These are phyloP conservation scores for Apodemus speciosus DNA, from an alignment of 2,113 vertebrate species.

Conservation along the genomic window DNA sequence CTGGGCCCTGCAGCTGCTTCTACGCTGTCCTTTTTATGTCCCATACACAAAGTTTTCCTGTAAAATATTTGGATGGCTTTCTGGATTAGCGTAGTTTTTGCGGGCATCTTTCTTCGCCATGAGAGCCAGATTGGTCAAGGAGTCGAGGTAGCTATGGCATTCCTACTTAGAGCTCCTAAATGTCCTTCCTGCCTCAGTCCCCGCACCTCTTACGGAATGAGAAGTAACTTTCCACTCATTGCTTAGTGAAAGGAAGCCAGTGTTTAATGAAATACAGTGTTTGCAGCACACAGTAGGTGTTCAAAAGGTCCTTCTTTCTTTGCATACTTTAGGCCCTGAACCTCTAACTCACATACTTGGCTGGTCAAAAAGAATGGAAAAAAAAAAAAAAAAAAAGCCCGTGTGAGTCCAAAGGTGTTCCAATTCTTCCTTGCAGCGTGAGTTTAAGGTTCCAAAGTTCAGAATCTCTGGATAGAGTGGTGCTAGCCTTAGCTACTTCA, in stretches of 20 bases:
- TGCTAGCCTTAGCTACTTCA: background rate
- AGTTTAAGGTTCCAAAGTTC: accelerated
- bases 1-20: background rate
- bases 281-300: background rate
- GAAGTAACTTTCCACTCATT: background rate
- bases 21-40: background rate
- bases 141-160: background rate
- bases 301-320: background rate
- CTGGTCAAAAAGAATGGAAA: background rate
- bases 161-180: background rate
- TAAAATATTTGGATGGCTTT: background rate
- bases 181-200: constrained; percentile 21
- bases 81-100: background rate
- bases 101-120: background rate
- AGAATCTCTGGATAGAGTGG: background rate
- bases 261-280: background rate
- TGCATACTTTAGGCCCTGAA: background rate
- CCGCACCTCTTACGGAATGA: constrained; percentile 12
- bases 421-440: background rate
- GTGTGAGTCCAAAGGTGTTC: background rate
- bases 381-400: background rate
- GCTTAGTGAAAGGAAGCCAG: background rate
- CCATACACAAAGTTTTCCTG: background rate
- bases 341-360: background rate
- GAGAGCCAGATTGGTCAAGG: background rate